phyloP scores from a whole-genome alignment of 2,113 vertebrate genomes.

The Gambusia holbrooki region DNA sequence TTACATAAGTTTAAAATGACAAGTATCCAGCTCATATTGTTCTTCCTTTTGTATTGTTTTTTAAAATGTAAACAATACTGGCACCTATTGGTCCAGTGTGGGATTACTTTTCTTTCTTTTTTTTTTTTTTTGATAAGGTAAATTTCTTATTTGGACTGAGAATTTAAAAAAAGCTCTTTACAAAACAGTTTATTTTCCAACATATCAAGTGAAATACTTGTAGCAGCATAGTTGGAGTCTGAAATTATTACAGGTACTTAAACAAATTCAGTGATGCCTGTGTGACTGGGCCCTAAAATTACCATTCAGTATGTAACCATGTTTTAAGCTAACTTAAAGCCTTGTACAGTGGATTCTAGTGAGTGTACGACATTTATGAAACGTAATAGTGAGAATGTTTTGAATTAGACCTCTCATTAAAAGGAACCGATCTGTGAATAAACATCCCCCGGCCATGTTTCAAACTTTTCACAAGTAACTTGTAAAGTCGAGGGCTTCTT shows the following conservation, averaged over 20 bases:
- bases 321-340: conserved; percentile 34
- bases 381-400: conserved; percentile 32
- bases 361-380: conserved; percentile 54
- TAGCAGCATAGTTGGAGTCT: neutral
- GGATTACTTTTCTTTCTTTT: neutral
- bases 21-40: neutral
- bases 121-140: too few relatives aligned
- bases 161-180: neutral
- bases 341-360: conserved; percentile 64
- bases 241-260: neutral
- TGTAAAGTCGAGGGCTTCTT: conserved; percentile 17
- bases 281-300: conserved; percentile 45
- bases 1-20: neutral
- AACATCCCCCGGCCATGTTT: conserved; percentile 23
- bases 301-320: conserved; percentile 17
- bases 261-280: conserved; percentile 12
- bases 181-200: neutral
- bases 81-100: neutral
- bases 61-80: neutral
- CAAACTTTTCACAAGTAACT: conserved; percentile 25
- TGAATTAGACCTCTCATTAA: conserved; percentile 25
- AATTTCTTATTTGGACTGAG: neutral
- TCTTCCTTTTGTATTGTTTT: neutral
- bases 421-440: conserved; percentile 5
- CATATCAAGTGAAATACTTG: neutral